Evolutionary conservation across 2,797 vertebrate genomes (phyloP).

Genomic region (Corythornis leucogaster): DNA sequence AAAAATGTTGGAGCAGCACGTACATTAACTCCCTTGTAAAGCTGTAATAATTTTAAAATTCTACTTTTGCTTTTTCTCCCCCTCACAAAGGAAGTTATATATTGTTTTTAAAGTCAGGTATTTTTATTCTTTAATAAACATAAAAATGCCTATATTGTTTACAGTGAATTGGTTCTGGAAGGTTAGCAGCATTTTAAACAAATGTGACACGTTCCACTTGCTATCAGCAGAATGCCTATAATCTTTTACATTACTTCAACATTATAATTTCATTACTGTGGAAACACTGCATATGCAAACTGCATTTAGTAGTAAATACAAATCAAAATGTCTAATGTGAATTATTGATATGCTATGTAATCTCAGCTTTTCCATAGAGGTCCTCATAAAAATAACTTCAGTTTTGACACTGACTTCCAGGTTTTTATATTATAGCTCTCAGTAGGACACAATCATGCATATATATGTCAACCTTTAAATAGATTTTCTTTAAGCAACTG

Average conservation of each 20-base stretch:
- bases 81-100: background rate
- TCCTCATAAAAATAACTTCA: background rate
- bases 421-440: background rate
- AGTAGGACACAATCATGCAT: background rate
- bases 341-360: background rate
- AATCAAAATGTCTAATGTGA: background rate
- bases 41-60: background rate
- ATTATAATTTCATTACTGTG: constrained; percentile 5
- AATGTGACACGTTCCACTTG: background rate
- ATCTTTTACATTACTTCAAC: background rate
- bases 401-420: background rate
- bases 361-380: background rate
- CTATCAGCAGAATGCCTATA: constrained; percentile 1
- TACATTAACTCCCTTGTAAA: background rate
- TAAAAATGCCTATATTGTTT: background rate
- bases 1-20: background rate
- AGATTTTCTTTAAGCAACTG: background rate
- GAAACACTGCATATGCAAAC: background rate
- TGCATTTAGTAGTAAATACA: constrained; percentile 10
- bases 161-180: background rate
- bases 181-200: background rate
- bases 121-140: background rate
- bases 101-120: background rate
- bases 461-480: background rate
- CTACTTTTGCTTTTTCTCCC: background rate